Base-by-base conservation (phyloP, 2,888 invertebrate genomes). In the Melikaiella ostensackeni region DNA sequence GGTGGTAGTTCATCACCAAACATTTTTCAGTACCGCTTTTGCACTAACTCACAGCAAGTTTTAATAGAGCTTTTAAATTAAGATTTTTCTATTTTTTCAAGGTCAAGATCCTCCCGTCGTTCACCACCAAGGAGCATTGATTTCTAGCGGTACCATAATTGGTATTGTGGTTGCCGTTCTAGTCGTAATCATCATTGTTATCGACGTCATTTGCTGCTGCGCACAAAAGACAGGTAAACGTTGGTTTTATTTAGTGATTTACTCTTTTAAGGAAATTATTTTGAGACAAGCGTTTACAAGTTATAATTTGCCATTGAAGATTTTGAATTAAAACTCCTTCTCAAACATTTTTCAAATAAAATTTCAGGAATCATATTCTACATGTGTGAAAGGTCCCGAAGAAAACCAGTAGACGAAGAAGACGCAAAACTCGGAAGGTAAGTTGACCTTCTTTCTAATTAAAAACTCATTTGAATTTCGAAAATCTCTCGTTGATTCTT, bases 361-460 rank as follows among this genome's bases (percentile, higher is more conserved):
- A 16, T 80, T 86, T 24, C 86, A 92, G 92, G 92, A 70, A 89
- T 92, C 61, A 88, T 92, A 66, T 91, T 89, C 85, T 90, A 92
- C 80, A 84, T 92, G 62, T 92, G 92, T 84, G 92, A 92, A 73
- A 90, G 92, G 83, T 92, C 94, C 83, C 93, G 94, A 55, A 93
- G 93, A 73, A 95, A 95, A 90, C 94, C 95, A 77, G 94, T 94
- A 78, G 95, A 96, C 84, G 97, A 97, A 83, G 97, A 97, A 78
- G 96, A 96, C 92, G 94, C 96, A 0, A 97, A 97, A 91, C 92
- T 97, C 80, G 96, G 96, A 93, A 97, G 97, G 97, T 97, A 94
- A 93, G 92, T 87, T 73, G 46, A 27, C 46, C 21, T n/a, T 27
- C 13, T 63, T 33, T 55, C 33, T 11, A 33, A 11, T 6, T 27